Conservation (phyloP, 2,797 vertebrate genomes). For the Epinephelus awoara region DNA sequence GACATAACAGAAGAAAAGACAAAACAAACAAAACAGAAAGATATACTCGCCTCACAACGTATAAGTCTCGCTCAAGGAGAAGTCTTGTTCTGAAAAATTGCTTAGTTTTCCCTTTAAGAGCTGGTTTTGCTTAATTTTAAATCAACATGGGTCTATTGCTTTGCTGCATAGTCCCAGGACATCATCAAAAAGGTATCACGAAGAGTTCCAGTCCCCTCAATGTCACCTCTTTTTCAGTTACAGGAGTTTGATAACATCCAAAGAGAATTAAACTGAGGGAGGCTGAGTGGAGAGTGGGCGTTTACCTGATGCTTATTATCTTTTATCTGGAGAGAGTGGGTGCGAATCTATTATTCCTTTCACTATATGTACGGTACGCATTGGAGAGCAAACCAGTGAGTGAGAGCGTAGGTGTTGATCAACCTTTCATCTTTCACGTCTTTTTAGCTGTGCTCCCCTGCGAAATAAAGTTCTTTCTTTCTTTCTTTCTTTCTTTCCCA, state of each 20-base stretch:
- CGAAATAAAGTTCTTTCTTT: neutral
- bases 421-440: slow-evolving; percentile 18
- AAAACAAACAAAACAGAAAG: too few species aligned
- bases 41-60: too few species aligned
- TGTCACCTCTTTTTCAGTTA: slow-evolving; percentile 7
- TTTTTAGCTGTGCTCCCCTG: slow-evolving; percentile 14
- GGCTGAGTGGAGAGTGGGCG: slow-evolving; percentile 47
- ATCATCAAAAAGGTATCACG: neutral
- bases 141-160: neutral
- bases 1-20: too few species aligned
- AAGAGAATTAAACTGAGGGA: slow-evolving; percentile 47
- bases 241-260: slow-evolving; percentile 42
- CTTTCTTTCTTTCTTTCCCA: slow-evolving; percentile 18
- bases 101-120: too few species aligned
- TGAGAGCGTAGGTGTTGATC: slow-evolving; percentile 44
- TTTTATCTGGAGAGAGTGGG: slow-evolving; percentile 60
- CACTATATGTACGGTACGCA: slow-evolving; percentile 24
- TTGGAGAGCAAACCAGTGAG: slow-evolving; percentile 23
- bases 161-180: neutral
- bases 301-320: slow-evolving; percentile 46
- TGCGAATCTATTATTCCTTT: slow-evolving; percentile 46
- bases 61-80: too few species aligned
- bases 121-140: neutral
- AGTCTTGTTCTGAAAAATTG: too few species aligned
- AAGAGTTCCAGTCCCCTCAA: neutral